Percentiles rank a stretch among this genome's conserved stretches.
Conservation (phyloP, 2,888 invertebrate species). For the Diarsia brunnea region DNA sequence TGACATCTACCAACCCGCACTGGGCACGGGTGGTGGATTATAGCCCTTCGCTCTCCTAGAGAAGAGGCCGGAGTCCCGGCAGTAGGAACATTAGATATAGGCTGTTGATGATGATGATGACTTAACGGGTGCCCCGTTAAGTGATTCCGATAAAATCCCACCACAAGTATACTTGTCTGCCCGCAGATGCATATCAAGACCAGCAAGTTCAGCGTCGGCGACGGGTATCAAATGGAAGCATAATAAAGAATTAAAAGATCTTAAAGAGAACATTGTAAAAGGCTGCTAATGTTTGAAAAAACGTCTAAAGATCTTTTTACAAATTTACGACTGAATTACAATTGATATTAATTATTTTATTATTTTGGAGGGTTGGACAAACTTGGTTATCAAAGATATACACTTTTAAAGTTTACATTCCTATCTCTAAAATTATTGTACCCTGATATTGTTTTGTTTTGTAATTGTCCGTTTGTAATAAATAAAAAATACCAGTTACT, state of each 20-base stretch:
- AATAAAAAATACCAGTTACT: background rate
- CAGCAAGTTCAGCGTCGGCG: slow-evolving; percentile 85
- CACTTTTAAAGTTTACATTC: background rate
- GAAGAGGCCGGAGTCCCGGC: no score
- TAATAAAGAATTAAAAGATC: slow-evolving; percentile 81
- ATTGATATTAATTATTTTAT: no score
- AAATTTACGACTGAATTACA: no score
- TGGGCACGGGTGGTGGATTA: no score
- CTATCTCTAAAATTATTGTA: background rate
- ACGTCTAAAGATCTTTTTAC: no score
- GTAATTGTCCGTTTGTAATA: background rate
- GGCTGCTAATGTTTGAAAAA: background rate
- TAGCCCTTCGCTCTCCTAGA: no score
- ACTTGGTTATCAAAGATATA: background rate
- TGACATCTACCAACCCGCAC: no score
- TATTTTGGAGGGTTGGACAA: background rate
- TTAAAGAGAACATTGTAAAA: slow-evolving; percentile 73
- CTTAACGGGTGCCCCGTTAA: no score
- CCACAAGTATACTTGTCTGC: slow-evolving; percentile 17
- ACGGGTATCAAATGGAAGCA: slow-evolving; percentile 87
- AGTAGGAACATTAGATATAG: no score
- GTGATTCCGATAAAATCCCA: background rate
- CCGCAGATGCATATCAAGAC: slow-evolving; percentile 79
- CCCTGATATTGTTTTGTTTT: background rate
- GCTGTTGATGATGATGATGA: no score